Base-by-base conservation (phyloP, 2,888 invertebrate species). In the Euspilapteryx auroguttella region DNA sequence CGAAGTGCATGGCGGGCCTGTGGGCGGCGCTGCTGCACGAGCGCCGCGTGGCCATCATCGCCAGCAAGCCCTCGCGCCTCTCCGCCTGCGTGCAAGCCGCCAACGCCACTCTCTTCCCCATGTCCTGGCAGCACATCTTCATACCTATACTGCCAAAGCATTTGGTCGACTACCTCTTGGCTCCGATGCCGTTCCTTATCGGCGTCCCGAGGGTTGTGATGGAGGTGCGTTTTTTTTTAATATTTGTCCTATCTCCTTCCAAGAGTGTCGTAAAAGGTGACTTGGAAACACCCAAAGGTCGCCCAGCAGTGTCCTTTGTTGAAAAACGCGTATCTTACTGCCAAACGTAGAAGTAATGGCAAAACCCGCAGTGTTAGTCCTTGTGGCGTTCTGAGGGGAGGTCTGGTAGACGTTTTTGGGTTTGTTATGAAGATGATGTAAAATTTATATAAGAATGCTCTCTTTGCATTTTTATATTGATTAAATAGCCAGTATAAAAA, bases 91-190 rank as follows among this genome's bases (percentile, higher is more conserved):
- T 92, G 14, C 94, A 96, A 61, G 96, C 96, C 9, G 93, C 95
- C 11, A 94, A 94, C 55, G 86, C 91, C 35, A 85, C 98, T 25
- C 83, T 99, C 23, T 97, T 95, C 65, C 98, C 98, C 1, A 96
- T 99, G 95, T 88, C 89, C 41, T 98, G 98, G 98, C 97, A 98
- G 66, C 96, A 97, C 50, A 93, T 98, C 51, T 98, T 92, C 62
- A 96, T 98, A 64, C 97, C 97, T 29, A 89, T 98, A 41, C 71
- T 97, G 47, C 96, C 97, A 12, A 81, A 85, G 56, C 85, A 89
- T 50, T 80, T 97, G 35, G 85, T 89, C 39, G 97, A 96, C 64
- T 93, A 93, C 61, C 71, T 94, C 39, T 78, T 87, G 42, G 98
- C 98, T 9, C 98, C 98, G 1, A 98, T 98, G 97, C 98, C 98